These are phyloP conservation scores for Himantopus leucocephalus DNA, from an alignment of 2,113 vertebrate species.

Conservation along the genomic window DNA sequence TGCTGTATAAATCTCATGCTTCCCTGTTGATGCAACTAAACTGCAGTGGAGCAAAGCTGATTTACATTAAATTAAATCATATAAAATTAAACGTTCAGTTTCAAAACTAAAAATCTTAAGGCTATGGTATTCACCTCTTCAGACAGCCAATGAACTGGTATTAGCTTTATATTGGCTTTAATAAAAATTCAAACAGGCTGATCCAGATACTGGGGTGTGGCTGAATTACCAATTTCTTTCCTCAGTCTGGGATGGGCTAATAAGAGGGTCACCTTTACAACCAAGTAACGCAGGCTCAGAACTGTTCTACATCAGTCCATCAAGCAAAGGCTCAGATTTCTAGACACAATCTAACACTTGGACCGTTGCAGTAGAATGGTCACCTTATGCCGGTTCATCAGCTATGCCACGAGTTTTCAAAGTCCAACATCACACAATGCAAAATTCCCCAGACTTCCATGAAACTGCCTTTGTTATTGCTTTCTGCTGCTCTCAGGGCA, in stretches of 20 bases:
- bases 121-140: background rate
- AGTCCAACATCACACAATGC: background rate
- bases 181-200: background rate
- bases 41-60: background rate
- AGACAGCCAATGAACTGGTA: background rate
- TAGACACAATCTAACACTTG: background rate
- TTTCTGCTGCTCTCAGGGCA: background rate
- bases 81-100: background rate
- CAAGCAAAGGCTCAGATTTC: background rate
- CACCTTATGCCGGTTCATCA: background rate
- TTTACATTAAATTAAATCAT: background rate
- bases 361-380: background rate
- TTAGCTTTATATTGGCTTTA: background rate
- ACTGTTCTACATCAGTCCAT: background rate
- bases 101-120: background rate
- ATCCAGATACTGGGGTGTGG: background rate
- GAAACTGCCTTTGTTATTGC: background rate
- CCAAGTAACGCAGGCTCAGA: background rate
- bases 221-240: background rate
- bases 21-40: background rate
- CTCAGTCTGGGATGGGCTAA: background rate
- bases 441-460: background rate
- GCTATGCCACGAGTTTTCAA: background rate
- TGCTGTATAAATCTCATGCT: background rate
- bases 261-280: background rate